phyloP scores from a whole-genome alignment of 2,888 invertebrate genomes.

The Philopedon plagiatum region DNA sequence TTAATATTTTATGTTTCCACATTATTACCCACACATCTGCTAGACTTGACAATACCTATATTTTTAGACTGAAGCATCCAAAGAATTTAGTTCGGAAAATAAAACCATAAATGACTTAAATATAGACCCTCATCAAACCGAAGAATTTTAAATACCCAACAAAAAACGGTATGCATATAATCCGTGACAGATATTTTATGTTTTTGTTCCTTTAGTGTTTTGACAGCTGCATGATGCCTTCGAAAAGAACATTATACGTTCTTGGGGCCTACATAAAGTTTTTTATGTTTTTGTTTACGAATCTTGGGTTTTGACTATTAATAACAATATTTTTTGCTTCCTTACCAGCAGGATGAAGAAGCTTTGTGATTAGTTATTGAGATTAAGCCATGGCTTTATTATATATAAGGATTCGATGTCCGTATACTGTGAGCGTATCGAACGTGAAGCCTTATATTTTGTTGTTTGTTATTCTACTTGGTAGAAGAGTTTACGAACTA shows the following conservation, averaged over 20 bases:
- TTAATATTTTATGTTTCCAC: background rate
- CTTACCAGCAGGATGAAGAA: too few relatives aligned
- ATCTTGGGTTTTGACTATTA: background rate
- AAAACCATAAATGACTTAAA: slow-evolving; percentile 48
- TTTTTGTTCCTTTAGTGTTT: slow-evolving; percentile 49
- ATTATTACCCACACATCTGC: background rate
- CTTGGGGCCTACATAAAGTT: background rate
- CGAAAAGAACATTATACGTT: slow-evolving; percentile 18
- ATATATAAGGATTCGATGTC: too few relatives aligned
- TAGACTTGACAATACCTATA: slow-evolving; percentile 23
- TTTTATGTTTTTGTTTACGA: slow-evolving; percentile 4
- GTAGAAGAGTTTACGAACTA: too few relatives aligned
- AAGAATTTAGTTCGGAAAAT: slow-evolving; percentile 44
- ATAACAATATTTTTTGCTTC: background rate
- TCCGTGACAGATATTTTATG: slow-evolving; percentile 49
- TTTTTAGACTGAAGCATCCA: slow-evolving; percentile 37
- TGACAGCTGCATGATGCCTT: slow-evolving; percentile 49
- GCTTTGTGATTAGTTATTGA: too few relatives aligned
- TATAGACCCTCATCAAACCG: slow-evolving; percentile 47
- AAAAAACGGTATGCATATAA: slow-evolving; percentile 49
- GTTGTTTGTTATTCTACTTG: too few relatives aligned
- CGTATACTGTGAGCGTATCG: too few relatives aligned
- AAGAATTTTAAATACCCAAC: slow-evolving; percentile 48
- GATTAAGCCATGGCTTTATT: too few relatives aligned
- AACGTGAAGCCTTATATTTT: too few relatives aligned